Percentiles rank a stretch among this genome's conserved stretches.
These are phyloP conservation scores for Dendrocincla fuliginosa DNA, from an alignment of 2,797 vertebrate genomes.

Conservation along the genomic window DNA sequence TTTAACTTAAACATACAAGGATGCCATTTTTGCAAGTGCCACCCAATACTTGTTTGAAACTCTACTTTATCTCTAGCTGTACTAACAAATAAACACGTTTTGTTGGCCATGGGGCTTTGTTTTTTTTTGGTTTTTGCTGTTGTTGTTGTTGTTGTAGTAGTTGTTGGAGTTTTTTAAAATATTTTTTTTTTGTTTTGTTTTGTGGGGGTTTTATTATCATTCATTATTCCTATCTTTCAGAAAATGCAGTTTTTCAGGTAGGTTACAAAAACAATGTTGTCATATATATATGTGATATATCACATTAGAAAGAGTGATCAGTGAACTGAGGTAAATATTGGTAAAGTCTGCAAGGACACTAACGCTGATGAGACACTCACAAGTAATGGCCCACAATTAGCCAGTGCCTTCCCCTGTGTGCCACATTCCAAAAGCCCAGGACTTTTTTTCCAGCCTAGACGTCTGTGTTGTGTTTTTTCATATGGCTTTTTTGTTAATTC, in stretches of 20 bases:
- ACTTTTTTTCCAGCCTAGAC: not conserved
- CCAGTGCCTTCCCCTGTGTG: not conserved
- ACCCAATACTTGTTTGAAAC: not conserved
- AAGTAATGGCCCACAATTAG: not conserved
- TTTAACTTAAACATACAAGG: not conserved
- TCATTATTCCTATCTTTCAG: not conserved
- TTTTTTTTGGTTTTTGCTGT: fast-evolving
- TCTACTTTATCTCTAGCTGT: not conserved
- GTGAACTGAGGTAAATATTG: not conserved
- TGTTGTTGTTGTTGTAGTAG: no score
- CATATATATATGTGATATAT: not conserved
- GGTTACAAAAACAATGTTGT: not conserved
- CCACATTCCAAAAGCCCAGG: not conserved
- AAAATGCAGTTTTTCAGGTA: not conserved
- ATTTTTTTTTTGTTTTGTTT: not conserved
- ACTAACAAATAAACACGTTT: not conserved
- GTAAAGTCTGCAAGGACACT: not conserved
- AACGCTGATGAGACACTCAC: not conserved
- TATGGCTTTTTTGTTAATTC: not conserved
- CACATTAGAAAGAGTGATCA: not conserved
- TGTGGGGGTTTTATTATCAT: not conserved
- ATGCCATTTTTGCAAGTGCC: not conserved
- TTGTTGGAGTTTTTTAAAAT: not conserved
- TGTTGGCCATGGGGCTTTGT: fast-evolving
- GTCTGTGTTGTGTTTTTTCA: not conserved